phyloP scores from a whole-genome alignment of 2,113 vertebrate species.

The Ancistrus triradiatus region DNA sequence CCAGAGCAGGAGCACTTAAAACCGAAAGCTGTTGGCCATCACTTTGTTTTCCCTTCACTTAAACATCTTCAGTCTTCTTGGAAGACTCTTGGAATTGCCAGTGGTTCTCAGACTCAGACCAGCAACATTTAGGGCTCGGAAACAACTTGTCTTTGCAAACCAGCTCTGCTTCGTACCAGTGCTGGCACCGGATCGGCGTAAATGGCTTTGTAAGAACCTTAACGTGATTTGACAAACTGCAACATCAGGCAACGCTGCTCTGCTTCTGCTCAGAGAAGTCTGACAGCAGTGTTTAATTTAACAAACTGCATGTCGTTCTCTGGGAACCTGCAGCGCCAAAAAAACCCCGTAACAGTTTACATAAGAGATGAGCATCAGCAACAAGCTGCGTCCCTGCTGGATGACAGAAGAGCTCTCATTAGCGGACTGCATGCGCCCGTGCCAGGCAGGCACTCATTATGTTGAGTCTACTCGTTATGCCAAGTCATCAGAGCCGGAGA shows the following conservation, averaged over 20 bases:
- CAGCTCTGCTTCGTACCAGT: too few relatives aligned
- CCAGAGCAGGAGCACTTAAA: too few relatives aligned
- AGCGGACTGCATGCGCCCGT: conserved; percentile 22
- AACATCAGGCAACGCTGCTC: background rate
- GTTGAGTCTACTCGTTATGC: conserved; percentile 20
- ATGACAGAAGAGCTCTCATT: conserved; percentile 31
- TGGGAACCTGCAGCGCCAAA: background rate
- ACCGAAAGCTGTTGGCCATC: too few relatives aligned
- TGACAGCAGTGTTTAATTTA: conserved; percentile 20
- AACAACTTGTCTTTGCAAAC: too few relatives aligned
- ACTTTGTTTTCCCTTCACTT: too few relatives aligned
- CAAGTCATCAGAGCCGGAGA: conserved; percentile 41
- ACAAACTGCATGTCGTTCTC: background rate
- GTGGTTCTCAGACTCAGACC: too few relatives aligned
- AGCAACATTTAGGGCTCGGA: too few relatives aligned
- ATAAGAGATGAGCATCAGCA: conserved; percentile 22
- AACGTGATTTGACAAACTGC: too few relatives aligned
- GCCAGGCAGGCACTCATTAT: conserved; percentile 1
- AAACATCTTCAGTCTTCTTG: too few relatives aligned
- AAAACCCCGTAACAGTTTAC: conserved; percentile 15
- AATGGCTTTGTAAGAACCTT: too few relatives aligned
- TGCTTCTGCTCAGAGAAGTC: background rate
- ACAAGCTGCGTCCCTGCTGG: conserved; percentile 17
- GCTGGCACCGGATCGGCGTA: too few relatives aligned
- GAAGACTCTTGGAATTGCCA: too few relatives aligned